Evolutionary conservation across 2,888 invertebrate species (phyloP).

Genomic region (Aromia moschata): DNA sequence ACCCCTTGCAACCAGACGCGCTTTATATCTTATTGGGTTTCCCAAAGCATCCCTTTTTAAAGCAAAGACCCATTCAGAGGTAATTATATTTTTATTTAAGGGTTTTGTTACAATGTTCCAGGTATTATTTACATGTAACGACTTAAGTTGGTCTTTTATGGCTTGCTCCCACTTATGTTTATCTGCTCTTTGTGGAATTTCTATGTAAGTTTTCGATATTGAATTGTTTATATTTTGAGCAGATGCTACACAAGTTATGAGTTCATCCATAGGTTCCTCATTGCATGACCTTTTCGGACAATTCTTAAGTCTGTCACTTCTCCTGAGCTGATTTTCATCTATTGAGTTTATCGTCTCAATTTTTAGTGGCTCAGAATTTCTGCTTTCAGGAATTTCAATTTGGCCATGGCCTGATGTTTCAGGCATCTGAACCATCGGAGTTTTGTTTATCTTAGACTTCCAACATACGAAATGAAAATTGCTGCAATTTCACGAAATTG

Average conservation of each 20-base stretch:
- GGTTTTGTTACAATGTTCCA: background rate
- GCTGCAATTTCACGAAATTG: too few species aligned
- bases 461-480: too few species aligned
- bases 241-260: background rate
- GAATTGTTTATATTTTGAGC: background rate
- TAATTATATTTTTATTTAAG: background rate
- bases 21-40: background rate
- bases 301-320: background rate
- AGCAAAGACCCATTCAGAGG: background rate
- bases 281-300: background rate
- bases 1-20: background rate
- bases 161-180: background rate
- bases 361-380: too few species aligned
- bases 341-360: conserved; percentile 1
- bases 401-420: too few species aligned
- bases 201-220: background rate
- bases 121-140: background rate
- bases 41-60: background rate
- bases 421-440: too few species aligned
- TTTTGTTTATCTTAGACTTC: too few species aligned
- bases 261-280: background rate
- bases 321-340: background rate
- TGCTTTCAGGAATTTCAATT: too few species aligned
- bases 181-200: background rate
- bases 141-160: background rate